A percentile compares a stretch with the other conserved stretches of the same genome.
phyloP scores from a whole-genome alignment of 2,113 vertebrate species.

The Corythoichthys haematopterus region DNA sequence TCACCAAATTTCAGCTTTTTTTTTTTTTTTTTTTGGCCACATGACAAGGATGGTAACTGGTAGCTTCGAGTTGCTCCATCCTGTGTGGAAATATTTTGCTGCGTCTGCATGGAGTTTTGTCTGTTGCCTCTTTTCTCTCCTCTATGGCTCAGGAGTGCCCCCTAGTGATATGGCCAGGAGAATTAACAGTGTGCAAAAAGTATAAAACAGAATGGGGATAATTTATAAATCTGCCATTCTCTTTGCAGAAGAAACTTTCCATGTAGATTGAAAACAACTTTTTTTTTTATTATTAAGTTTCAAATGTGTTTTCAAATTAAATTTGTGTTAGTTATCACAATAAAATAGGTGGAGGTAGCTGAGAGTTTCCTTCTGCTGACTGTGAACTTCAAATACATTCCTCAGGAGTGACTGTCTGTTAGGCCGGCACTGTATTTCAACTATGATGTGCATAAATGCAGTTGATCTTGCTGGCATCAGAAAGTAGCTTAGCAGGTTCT shows the following conservation, averaged over 20 bases:
- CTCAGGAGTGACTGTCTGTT: neutral
- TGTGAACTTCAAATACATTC: slow-evolving; percentile 2
- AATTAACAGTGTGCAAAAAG: slow-evolving; percentile 36
- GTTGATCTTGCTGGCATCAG: neutral
- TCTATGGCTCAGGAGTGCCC: slow-evolving; percentile 72
- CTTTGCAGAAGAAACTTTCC: neutral
- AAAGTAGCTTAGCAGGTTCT: slow-evolving; percentile 4
- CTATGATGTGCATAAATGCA: neutral
- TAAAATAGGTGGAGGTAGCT: neutral
- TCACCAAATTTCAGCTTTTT: neutral
- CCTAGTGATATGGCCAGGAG: slow-evolving; percentile 50
- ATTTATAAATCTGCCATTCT: neutral
- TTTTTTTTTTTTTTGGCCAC: neutral
- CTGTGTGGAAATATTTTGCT: slow-evolving; percentile 19
- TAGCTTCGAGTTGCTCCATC: slow-evolving; percentile 1
- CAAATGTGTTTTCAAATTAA: neutral
- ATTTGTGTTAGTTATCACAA: neutral
- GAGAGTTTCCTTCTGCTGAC: neutral
- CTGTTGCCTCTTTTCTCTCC: neutral
- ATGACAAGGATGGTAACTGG: neutral
- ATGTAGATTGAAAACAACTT: neutral
- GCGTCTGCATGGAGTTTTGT: slow-evolving; percentile 1
- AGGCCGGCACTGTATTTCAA: neutral
- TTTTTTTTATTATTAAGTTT: too few species aligned
- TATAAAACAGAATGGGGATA: slow-evolving; percentile 25